Evolutionary conservation across 2,113 vertebrate species (phyloP), one percentile per base, ranked within the genome.

Genomic region (Prionailurus bengalensis): DNA sequence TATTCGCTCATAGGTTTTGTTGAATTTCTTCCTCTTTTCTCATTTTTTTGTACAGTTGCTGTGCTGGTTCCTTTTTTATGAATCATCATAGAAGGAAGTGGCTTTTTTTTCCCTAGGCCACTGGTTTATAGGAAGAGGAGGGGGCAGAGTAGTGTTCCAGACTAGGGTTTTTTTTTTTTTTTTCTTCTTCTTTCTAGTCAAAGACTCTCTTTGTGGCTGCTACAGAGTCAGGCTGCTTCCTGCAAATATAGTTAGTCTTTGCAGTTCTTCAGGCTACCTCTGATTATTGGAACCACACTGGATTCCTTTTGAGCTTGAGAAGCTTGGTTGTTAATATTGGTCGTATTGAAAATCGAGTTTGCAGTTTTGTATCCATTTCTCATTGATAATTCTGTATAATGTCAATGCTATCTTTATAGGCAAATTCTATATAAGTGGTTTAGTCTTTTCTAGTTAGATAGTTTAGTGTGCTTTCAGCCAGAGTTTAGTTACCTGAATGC

Each of bases 41-140:
- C 74, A 39, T 17, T 15, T 63, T 63, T 90, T 65, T 63, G 63
- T 8, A 0, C 58, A 66, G 25, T 51, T 74, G 29, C 63, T 73
- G 13, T 71, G 42, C 45, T 95, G 48, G 27, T 79, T 92, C 6
- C 29, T 91, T 96, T 79, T 76, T 80, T 79, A 19, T 84, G 91
- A 88, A 53, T 95, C 53, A n/a, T 71, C 36, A 15, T 10, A 23
- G 68, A 68, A 61, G 74, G 55, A 88, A 42, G 15, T 39, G 42
- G 19, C 5, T 7, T 93, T 95, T 95, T 23, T 73, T 23, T 23
- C 36, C 48, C 42, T 23, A 87, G 42, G 68, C 42, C 84, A 10
- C 19, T 78, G 10, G 39, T 23, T 74, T 83, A 82, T 8, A 4
- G 21, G 48, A 81, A 7, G 1, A 1, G 70, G 65, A 58, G 9